phyloP scores from a whole-genome alignment of 1,140 invertebrate genomes.

The Drosophila asahinai region DNA sequence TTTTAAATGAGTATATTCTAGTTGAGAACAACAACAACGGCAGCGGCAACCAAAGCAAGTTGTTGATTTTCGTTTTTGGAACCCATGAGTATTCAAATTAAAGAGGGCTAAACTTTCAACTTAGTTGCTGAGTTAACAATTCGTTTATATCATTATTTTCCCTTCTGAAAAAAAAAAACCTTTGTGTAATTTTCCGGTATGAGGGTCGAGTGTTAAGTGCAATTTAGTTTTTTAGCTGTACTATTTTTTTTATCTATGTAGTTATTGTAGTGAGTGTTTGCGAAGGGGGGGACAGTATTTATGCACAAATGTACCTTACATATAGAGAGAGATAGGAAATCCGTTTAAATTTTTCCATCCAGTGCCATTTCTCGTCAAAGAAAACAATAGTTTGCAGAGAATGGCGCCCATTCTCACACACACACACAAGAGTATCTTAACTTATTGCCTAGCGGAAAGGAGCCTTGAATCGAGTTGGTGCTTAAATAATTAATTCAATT shows the following conservation, averaged over 20 bases:
- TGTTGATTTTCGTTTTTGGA: slow-evolving; percentile 59
- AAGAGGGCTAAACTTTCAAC: slow-evolving; percentile 60
- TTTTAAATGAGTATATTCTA: slow-evolving; percentile 78
- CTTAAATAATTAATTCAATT: slow-evolving; percentile 54
- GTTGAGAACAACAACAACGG: slow-evolving; percentile 69
- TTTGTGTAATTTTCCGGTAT: slow-evolving; percentile 48
- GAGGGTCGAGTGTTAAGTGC: slow-evolving; percentile 58
- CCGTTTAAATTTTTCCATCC: slow-evolving; percentile 81
- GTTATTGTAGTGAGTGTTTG: slow-evolving; percentile 47
- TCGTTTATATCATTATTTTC: slow-evolving; percentile 24
- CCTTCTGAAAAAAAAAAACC: slow-evolving; percentile 20
- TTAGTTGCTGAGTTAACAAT: slow-evolving; percentile 63
- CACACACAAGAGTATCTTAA: too few species aligned
- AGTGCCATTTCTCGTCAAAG: slow-evolving; percentile 67
- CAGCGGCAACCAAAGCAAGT: slow-evolving; percentile 49
- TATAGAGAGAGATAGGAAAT: slow-evolving; percentile 51
- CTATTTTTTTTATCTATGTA: slow-evolving; percentile 26
- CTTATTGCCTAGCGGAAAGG: slow-evolving; percentile 27
- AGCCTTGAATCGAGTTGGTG: slow-evolving; percentile 80
- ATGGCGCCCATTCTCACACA: not conserved
- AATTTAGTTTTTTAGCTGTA: slow-evolving; percentile 51
- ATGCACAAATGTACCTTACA: slow-evolving; percentile 81
- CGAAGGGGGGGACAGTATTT: slow-evolving; percentile 70
- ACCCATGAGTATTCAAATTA: slow-evolving; percentile 76
- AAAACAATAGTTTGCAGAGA: slow-evolving; percentile 38